Evolutionary conservation across 2,888 invertebrate genomes (phyloP).

Genomic region (Piscicola geometra): DNA sequence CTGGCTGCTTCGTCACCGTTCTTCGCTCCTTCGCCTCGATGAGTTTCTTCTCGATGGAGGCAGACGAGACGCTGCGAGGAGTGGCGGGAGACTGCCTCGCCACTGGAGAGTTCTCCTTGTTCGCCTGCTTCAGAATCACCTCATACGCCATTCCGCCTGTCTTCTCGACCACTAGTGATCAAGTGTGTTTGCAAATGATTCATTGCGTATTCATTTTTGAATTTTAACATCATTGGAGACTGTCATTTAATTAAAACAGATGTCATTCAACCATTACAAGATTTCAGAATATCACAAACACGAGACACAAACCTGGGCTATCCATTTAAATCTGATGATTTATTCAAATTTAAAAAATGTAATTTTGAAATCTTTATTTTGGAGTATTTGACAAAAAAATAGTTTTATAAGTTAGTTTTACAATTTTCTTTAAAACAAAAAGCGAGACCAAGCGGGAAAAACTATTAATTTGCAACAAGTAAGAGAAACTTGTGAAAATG

Average conservation of each 20-base stretch:
- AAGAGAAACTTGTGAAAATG: neutral
- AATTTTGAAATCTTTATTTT: too few species aligned
- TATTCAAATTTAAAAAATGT: too few species aligned
- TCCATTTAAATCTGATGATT: too few species aligned
- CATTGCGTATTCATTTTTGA: neutral
- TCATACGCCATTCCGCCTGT: constrained; percentile 50
- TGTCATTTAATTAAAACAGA: too few species aligned
- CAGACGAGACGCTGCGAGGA: constrained; percentile 54
- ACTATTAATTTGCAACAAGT: neutral
- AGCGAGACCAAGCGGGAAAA: neutral
- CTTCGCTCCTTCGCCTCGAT: constrained; percentile 89
- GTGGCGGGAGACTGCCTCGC: constrained; percentile 49
- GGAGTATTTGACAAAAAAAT: too few species aligned
- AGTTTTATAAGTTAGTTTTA: too few species aligned
- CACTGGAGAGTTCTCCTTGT: constrained; percentile 45
- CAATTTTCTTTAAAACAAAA: neutral
- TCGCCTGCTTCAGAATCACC: constrained; percentile 53
- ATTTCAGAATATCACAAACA: too few species aligned
- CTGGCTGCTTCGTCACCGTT: too few species aligned
- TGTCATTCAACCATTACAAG: too few species aligned
- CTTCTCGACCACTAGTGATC: constrained; percentile 36
- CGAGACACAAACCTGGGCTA: constrained; percentile 3
- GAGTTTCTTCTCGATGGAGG: constrained; percentile 85
- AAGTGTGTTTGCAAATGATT: neutral
- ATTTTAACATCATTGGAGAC: neutral